Base-by-base conservation (phyloP, 1,140 invertebrate genomes). In the Cotesia glomerata region DNA sequence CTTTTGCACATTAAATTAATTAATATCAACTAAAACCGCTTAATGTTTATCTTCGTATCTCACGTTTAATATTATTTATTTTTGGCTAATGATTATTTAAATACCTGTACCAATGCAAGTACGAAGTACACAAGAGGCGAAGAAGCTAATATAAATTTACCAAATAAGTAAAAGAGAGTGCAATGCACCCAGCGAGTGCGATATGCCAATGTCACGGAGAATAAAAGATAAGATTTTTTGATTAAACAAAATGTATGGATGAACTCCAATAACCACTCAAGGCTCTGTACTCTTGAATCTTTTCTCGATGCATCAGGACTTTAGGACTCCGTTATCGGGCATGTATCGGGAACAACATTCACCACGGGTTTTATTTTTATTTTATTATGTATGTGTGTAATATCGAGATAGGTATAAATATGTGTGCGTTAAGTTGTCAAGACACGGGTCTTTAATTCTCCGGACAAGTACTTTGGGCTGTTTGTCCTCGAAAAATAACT, bases 191-290 rank as follows among this genome's bases (percentile, higher is more conserved):
- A 54, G 18, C 54, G 52, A 14, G 49, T 54, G 14, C 16, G 67
- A 74, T 74, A 74, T 51, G 61, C 14, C 74, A 77, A 76, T 79
- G 79, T 80, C 79, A 78, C 76, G 69, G 71, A 76, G 39, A 45
- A 45, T 45, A 7, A 45, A 45, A 45, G 77, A 79, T 79, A 77
- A 74, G 78, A 79, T 82, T 62, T 13, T 9, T 34, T 66, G 72
- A 72, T 70, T 72, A 72, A 26, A 68, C 35, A 16, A 16, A 39
- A 61, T 36, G 16, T 54, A 71, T 52, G 45, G 32, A 52, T 63
- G 62, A 54, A 36, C 11, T 45, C 9, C 32, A 61, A 26, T 32
- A 3, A 26, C 34, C 68, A 71, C 70, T 65, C 70, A 36, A 71
- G 70, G 61, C 32, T 45, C 11, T 26, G 14, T 13, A 39, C 36